Evolutionary conservation across 2,888 invertebrate species (phyloP).

Genomic region (Cryptocephalus moraei): DNA sequence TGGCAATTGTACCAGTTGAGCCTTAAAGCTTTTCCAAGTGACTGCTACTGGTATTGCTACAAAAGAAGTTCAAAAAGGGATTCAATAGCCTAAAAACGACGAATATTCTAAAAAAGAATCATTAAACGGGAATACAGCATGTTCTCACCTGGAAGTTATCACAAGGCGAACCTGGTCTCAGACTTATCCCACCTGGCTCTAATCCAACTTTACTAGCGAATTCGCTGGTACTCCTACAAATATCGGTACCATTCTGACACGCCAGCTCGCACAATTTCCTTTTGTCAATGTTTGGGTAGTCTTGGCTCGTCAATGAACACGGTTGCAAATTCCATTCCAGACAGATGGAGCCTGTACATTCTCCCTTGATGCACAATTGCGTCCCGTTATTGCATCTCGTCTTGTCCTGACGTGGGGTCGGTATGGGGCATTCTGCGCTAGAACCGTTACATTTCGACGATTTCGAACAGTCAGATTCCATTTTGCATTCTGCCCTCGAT

Average conservation of each 20-base stretch:
- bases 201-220: constrained; percentile 65
- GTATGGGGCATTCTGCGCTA: constrained; percentile 79
- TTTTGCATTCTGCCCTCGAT: constrained; percentile 62
- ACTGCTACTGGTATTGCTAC: too few relatives aligned
- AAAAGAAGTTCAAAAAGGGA: too few relatives aligned
- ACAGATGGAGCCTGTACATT: constrained; percentile 93
- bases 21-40: too few relatives aligned
- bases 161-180: constrained; percentile 94
- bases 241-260: constrained; percentile 79
- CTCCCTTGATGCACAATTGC: constrained; percentile 78
- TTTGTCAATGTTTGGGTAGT: constrained; percentile 65
- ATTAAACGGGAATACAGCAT: not conserved
- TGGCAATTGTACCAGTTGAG: too few relatives aligned
- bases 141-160: constrained; percentile 83
- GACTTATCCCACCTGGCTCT: constrained; percentile 70
- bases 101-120: too few relatives aligned
- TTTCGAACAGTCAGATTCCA: constrained; percentile 83
- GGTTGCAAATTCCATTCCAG: constrained; percentile 88
- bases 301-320: constrained; percentile 83
- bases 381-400: constrained; percentile 94
- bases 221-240: constrained; percentile 81
- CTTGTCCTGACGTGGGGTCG: constrained; percentile 72
- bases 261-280: constrained; percentile 90
- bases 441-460: constrained; percentile 78
- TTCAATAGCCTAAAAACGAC: too few relatives aligned